Evolutionary conservation across 2,113 vertebrate species (phyloP).

Genomic region (Reinhardtius hippoglossoides): DNA sequence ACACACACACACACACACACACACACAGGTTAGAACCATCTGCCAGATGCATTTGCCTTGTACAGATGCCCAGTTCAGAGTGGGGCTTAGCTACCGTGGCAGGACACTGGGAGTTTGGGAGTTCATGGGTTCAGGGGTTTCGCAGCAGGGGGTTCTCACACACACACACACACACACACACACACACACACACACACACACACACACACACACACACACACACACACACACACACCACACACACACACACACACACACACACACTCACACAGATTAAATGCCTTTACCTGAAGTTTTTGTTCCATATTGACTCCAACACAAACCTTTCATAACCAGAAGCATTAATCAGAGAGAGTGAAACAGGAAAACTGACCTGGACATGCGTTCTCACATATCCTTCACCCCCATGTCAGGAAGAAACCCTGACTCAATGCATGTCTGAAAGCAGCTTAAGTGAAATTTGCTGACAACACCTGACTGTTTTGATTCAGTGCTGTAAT

Average conservation of each 20-base stretch:
- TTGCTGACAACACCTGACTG: background rate
- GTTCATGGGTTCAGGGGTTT: slow-evolving; percentile 29
- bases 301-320: background rate
- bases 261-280: background rate
- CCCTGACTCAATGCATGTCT: no score
- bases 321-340: no score
- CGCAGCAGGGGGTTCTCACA: background rate
- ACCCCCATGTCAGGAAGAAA: no score
- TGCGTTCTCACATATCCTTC: no score
- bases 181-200: background rate
- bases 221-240: no score
- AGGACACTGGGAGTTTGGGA: slow-evolving; percentile 25
- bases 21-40: slow-evolving; percentile 61
- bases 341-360: no score
- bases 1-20: slow-evolving; percentile 23
- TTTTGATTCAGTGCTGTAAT: background rate
- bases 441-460: no score
- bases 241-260: no score
- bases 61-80: slow-evolving; percentile 54
- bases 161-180: background rate
- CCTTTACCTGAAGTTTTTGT: no score
- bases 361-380: no score
- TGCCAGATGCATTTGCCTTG: slow-evolving; percentile 70
- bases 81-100: slow-evolving; percentile 35
- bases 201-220: no score